phyloP scores from a whole-genome alignment of 2,113 vertebrate species.

The Vicugna pacos region DNA sequence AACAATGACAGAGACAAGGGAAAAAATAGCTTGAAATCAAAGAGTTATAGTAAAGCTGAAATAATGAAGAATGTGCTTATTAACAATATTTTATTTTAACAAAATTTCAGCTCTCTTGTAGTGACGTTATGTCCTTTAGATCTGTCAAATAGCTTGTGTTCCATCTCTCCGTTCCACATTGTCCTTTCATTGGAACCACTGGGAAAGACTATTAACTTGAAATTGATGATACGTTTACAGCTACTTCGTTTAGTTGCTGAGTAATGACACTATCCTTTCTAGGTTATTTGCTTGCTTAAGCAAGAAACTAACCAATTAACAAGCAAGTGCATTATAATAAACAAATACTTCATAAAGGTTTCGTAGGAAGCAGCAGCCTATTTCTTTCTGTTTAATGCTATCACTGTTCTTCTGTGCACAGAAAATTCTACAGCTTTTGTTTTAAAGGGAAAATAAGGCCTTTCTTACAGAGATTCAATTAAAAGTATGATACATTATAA shows the following conservation, averaged over 20 bases:
- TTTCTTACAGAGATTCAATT: background rate
- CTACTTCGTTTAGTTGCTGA: slow-evolving; percentile 15
- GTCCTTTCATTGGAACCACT: background rate
- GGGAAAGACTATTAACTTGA: slow-evolving; percentile 52
- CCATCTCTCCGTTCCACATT: background rate
- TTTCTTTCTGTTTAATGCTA: slow-evolving; percentile 28
- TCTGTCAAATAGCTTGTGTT: rapidly evolving
- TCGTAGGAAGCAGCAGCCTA: background rate
- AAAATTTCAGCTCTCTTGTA: background rate
- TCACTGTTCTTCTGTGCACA: slow-evolving; percentile 6
- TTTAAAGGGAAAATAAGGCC: slow-evolving; percentile 36
- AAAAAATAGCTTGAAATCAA: slow-evolving; percentile 63
- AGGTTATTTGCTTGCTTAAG: slow-evolving; percentile 71
- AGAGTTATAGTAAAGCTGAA: slow-evolving; percentile 60
- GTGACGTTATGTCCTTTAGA: background rate
- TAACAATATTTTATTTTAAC: background rate
- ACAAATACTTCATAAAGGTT: slow-evolving; percentile 46
- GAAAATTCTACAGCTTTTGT: slow-evolving; percentile 28
- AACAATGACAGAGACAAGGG: slow-evolving; percentile 67
- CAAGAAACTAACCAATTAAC: slow-evolving; percentile 63
- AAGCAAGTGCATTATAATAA: slow-evolving; percentile 60
- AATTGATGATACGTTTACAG: slow-evolving; percentile 60
- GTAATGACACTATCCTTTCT: slow-evolving; percentile 55
- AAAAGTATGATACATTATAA: background rate
- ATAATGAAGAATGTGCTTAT: slow-evolving; percentile 50